phyloP scores from a whole-genome alignment of 2,113 vertebrate genomes.

The Notarius quadriscutis region DNA sequence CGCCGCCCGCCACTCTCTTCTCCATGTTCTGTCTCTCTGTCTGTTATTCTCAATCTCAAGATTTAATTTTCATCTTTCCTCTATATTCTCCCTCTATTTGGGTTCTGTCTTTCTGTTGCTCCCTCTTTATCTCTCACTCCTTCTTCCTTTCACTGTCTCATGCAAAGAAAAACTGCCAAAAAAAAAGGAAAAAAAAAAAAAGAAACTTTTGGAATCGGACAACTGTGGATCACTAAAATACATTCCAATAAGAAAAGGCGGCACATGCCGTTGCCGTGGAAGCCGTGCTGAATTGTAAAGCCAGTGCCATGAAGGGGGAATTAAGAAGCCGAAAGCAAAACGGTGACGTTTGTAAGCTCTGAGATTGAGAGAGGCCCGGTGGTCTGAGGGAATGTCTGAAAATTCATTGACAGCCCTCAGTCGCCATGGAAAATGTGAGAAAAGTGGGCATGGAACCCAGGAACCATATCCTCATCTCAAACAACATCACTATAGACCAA shows the following conservation, averaged over 20 bases:
- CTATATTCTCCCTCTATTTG: not conserved
- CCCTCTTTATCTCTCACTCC: not conserved
- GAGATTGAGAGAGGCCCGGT: slow-evolving; percentile 2
- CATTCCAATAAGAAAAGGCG: slow-evolving; percentile 61
- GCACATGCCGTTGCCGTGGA: slow-evolving; percentile 54
- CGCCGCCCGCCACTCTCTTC: slow-evolving; percentile 49
- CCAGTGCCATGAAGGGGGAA: slow-evolving; percentile 56
- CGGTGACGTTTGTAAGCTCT: slow-evolving; percentile 29
- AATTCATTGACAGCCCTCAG: not conserved
- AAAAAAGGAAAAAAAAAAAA: slow-evolving; percentile 42
- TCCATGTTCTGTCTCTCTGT: slow-evolving; percentile 20
- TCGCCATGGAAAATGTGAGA: not conserved
- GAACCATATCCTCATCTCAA: slow-evolving; percentile 25
- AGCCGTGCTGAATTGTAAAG: slow-evolving; percentile 56
- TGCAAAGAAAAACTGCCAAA: slow-evolving; percentile 55
- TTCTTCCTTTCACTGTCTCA: slow-evolving; percentile 25
- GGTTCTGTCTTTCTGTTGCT: slow-evolving; percentile 17
- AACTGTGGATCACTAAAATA: slow-evolving; percentile 62
- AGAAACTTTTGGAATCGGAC: slow-evolving; percentile 52
- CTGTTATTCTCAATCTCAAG: not conserved
- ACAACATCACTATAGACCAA: slow-evolving; percentile 52
- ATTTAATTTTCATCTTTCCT: slow-evolving; percentile 19
- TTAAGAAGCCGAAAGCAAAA: slow-evolving; percentile 24
- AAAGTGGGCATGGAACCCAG: slow-evolving; percentile 3
- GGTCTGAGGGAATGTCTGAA: not conserved